Conservation (phyloP, 2,888 invertebrate genomes). For the Zeuzera pyrina region DNA sequence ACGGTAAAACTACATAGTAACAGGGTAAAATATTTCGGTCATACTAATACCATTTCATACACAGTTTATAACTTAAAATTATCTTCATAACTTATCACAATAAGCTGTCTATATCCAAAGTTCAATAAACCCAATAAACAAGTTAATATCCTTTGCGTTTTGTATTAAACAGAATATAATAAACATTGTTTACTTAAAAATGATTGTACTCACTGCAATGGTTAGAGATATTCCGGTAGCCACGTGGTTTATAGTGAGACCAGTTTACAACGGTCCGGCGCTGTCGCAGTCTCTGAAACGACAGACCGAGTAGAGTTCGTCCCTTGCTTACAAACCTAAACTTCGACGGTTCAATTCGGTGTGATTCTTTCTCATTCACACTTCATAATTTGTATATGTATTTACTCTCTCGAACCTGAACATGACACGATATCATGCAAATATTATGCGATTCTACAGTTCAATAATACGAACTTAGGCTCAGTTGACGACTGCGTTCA, state of each 20-base stretch:
- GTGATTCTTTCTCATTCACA: slow-evolving; percentile 2
- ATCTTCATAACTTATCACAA: no score
- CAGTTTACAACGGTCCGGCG: slow-evolving; percentile 37
- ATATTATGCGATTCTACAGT: slow-evolving; percentile 9
- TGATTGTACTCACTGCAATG: no score
- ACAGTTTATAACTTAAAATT: no score
- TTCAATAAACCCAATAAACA: no score
- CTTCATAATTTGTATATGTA: slow-evolving; percentile 2
- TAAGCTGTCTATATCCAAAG: no score
- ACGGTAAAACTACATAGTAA: no score
- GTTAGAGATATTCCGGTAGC: slow-evolving; percentile 41
- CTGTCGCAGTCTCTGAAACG: slow-evolving; percentile 54
- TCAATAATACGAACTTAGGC: slow-evolving; percentile 18
- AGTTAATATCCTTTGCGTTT: no score
- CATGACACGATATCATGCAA: no score
- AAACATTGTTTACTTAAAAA: no score
- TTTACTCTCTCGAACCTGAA: background rate
- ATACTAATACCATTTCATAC: no score
- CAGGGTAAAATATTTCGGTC: no score
- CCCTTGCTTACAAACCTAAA: slow-evolving; percentile 5
- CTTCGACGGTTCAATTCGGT: slow-evolving; percentile 5
- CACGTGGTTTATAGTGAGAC: slow-evolving; percentile 46
- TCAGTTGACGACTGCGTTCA: slow-evolving; percentile 7
- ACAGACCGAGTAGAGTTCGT: slow-evolving; percentile 34
- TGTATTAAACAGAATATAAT: no score